phyloP scores from a whole-genome alignment of 2,797 vertebrate species.

The Xyrichtys novacula region DNA sequence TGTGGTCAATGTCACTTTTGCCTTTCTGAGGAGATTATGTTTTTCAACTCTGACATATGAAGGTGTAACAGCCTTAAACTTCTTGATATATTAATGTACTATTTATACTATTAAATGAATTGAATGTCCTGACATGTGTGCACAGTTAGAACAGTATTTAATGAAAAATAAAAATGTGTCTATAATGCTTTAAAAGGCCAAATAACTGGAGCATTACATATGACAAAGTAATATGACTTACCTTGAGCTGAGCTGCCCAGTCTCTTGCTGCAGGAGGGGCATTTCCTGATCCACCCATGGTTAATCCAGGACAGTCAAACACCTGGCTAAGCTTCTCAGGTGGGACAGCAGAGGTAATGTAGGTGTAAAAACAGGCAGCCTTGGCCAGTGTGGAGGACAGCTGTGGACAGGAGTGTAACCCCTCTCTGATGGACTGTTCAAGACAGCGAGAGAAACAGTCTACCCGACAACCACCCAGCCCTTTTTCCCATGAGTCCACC shows the following conservation, averaged over 20 bases:
- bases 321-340: slow-evolving; percentile 86
- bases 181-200: not conserved
- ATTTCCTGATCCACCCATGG: slow-evolving; percentile 49
- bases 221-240: slow-evolving; percentile 17
- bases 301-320: slow-evolving; percentile 72
- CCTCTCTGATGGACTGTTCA: slow-evolving; percentile 83
- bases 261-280: slow-evolving; percentile 56
- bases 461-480: slow-evolving; percentile 80
- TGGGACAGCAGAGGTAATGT: slow-evolving; percentile 84
- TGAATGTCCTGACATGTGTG: too few species aligned
- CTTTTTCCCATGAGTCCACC: slow-evolving; percentile 81
- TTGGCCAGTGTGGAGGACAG: slow-evolving; percentile 81
- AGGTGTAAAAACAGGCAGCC: slow-evolving; percentile 85
- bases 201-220: not conserved
- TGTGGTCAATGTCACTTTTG: too few species aligned
- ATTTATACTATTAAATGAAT: too few species aligned
- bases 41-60: too few species aligned
- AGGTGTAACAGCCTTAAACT: too few species aligned
- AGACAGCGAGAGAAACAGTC: slow-evolving; percentile 86
- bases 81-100: too few species aligned
- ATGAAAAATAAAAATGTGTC: too few species aligned
- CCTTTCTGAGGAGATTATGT: too few species aligned
- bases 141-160: too few species aligned
- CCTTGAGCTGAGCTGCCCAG: slow-evolving; percentile 87
- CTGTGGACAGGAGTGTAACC: slow-evolving; percentile 78